Base-by-base conservation (phyloP, 2,888 invertebrate species). In the Scrobipalpa costella region DNA sequence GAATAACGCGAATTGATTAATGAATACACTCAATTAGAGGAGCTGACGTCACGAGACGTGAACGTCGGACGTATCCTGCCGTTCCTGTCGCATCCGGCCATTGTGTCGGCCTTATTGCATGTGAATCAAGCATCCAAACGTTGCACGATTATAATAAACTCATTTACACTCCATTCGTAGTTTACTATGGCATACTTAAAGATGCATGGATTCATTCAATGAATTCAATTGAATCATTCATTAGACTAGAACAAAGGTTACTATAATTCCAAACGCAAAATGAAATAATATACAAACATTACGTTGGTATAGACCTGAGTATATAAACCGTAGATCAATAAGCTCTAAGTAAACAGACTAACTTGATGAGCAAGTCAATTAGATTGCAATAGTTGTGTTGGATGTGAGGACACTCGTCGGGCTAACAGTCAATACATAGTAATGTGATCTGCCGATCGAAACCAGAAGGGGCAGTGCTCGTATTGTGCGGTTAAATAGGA, bases 341-440 rank as follows among this genome's bases (percentile, higher is more conserved):
- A 62, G 61, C 66, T 60, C 62, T 79, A 76, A 79, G 77, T 78
- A 79, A 77, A 77, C 72, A 74, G 67, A 60, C 34, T 60, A 70
- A 73, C 71, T 78, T 76, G 75, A 74, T 74, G 71, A 74, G 69
- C 69, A 68, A 73, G 78, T 84, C 84, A 85, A 87, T 88, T 88
- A 84, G 76, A 77, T 74, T 72, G 76, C 73, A 74, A 81, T 78
- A 78, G 79, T 79, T 74, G 71, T 83, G 79, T 83, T 86, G 86
- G 83, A 83, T 81, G 76, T 79, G 70, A 75, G 77, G 77, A 76
- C 76, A 78, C 78, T 82, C 73, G 75, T 69, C 76, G 78, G 71
- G 84, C 86, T 83, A 84, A 87, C 84, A 84, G 84, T 86, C 84
- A 85, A 87, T 84, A 84, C 83, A 81, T 86, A 80, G 84, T 83